phyloP scores from a whole-genome alignment of 2,888 invertebrate species.

The Hermaeophaga mercurialis region DNA sequence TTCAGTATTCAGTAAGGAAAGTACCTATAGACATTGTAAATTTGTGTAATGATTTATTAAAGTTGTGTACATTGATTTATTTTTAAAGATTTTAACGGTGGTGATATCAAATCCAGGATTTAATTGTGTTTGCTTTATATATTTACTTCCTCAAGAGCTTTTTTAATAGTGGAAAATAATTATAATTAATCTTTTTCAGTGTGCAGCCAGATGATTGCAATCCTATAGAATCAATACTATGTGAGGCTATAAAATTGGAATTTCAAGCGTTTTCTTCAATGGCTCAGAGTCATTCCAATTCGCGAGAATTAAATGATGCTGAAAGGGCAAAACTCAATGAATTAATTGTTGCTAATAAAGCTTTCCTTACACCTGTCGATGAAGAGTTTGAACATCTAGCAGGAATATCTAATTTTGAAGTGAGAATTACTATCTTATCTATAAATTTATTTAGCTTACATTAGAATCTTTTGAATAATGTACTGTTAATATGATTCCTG shows the following conservation, averaged over 20 bases:
- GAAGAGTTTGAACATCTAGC: slow-evolving; percentile 73
- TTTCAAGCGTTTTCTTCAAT: slow-evolving; percentile 71
- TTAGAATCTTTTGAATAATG: too few species aligned
- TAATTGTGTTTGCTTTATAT: too few species aligned
- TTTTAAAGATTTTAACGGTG: too few species aligned
- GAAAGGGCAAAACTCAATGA: slow-evolving; percentile 85
- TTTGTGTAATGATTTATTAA: too few species aligned
- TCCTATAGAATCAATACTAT: slow-evolving; percentile 82
- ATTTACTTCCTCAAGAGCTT: too few species aligned
- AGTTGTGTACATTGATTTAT: too few species aligned
- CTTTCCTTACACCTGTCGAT: slow-evolving; percentile 81
- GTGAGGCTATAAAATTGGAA: slow-evolving; percentile 84
- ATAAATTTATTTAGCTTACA: too few species aligned
- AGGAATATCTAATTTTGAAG: slow-evolving; percentile 9
- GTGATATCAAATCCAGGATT: too few species aligned
- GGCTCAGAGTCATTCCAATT: slow-evolving; percentile 64
- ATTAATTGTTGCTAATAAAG: slow-evolving; percentile 83
- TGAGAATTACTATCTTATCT: not conserved
- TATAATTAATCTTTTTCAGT: slow-evolving; percentile 54
- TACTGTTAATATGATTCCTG: too few species aligned
- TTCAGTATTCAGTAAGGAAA: too few species aligned
- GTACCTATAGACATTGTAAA: too few species aligned
- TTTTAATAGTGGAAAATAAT: too few species aligned
- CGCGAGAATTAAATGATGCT: slow-evolving; percentile 76
- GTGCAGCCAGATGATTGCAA: slow-evolving; percentile 65